These are phyloP conservation scores for Etheostoma cragini DNA, from an alignment of 2,113 vertebrate species.

Conservation along the genomic window DNA sequence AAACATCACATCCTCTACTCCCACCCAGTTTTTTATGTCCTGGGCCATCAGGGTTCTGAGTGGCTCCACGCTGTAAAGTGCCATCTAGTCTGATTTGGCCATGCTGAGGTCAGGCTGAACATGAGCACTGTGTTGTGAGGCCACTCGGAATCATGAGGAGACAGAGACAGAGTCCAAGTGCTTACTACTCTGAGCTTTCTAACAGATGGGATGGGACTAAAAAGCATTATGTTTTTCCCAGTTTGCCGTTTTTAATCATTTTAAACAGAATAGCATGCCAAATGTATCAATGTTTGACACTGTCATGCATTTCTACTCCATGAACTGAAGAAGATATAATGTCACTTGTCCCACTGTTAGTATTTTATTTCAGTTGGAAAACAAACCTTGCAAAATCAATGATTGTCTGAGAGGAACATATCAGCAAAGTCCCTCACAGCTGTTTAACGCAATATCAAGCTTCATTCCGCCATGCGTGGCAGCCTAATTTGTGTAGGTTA, in stretches of 20 bases:
- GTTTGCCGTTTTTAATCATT: conserved; percentile 57
- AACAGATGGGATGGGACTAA: conserved; percentile 66
- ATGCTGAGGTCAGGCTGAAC: conserved; percentile 60
- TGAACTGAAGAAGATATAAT: conserved; percentile 16
- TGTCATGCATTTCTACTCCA: conserved; percentile 27
- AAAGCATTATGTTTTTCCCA: conserved; percentile 35
- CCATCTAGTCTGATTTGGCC: conserved; percentile 46
- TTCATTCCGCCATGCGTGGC: conserved; percentile 45
- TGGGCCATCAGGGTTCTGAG: conserved; percentile 25
- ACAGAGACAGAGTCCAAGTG: conserved; percentile 44
- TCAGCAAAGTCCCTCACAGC: conserved; percentile 61
- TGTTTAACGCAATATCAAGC: conserved; percentile 71
- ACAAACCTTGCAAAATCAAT: conserved; percentile 28
- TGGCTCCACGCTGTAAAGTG: conserved; percentile 42
- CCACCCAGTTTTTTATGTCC: conserved; percentile 13
- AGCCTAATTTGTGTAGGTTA: conserved; percentile 69
- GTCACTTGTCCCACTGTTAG: conserved; percentile 17
- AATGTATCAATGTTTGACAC: conserved; percentile 40
- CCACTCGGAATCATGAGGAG: conserved; percentile 50
- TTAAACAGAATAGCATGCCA: conserved; percentile 34
- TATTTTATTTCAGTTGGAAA: conserved; percentile 34
- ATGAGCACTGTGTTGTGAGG: conserved; percentile 45
- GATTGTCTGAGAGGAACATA: conserved; percentile 39
- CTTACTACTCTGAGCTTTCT: conserved; percentile 32
- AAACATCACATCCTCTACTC: background rate